Evolutionary conservation across 2,797 vertebrate genomes (phyloP), one percentile per base, ranked within the genome.

Genomic region (Microctenopoma steveboyesi): DNA sequence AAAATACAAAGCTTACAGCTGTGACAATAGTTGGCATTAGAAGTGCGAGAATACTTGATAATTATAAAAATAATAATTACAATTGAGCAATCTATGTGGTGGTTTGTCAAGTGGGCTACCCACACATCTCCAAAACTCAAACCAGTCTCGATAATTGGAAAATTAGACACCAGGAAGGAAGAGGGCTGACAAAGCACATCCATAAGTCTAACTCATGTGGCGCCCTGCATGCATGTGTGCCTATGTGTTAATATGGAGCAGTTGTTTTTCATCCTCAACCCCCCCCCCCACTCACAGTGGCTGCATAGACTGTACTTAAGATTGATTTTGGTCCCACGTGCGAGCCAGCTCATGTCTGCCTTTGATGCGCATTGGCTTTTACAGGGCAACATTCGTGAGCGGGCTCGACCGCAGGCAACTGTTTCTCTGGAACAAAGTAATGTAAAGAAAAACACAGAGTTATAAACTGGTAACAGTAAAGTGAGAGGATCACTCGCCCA

Each of bases 371-470:
- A 35, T 22, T 43, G 28, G 53, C 59, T 73, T 81, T 65, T 37
- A 82, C 47, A 47, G 56, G 60, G 43, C 54, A 60, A 46, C 48
- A 28, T 83, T 79, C 55, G 70, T 80, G 81, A 84, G 78, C 6
- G 47, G 37, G 52, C 64, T 60, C 14, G 14, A 85, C 84, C 76
- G 42, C 84, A 71, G 71, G 68, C 79, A 50, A 73, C 55, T 45
- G 71, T 68, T 79, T 73, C 66, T 81, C 64, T 69, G 39, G 54
- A 79, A 27, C 59, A 72, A 40, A 53, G 39, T 73, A 67, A 81
- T 47, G 55, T 56, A 69, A 76, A 86, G 76, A 60, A 76, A 86
- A 88, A 87, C 85, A 80, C 85, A 80, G 73, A 79, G 50, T 69
- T 67, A 62, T 58, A 61, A 39, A 60, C 33, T 61, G 75, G 65